Conservation (phyloP, 2,888 invertebrate genomes). For the Lithophane semibrunnea region DNA sequence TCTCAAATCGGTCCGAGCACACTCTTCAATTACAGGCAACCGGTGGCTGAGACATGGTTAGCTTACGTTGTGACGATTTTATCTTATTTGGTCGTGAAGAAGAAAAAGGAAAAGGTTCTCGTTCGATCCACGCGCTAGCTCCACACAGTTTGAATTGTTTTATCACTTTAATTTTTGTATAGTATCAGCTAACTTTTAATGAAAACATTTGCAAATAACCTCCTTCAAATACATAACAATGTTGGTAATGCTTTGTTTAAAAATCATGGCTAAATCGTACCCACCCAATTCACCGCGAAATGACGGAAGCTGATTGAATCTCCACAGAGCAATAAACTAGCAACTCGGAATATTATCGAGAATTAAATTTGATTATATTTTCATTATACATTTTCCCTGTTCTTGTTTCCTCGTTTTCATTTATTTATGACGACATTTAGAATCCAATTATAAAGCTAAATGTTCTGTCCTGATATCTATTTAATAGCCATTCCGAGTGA, state of each 20-base stretch:
- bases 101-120: background rate
- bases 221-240: background rate
- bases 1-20: conserved; percentile 20
- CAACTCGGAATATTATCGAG: conserved; percentile 36
- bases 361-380: conserved; percentile 41
- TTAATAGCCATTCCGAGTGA: conserved; percentile 11
- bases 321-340: conserved; percentile 29
- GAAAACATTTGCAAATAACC: background rate
- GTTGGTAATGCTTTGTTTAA: background rate
- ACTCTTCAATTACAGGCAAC: conserved; percentile 33
- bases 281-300: background rate
- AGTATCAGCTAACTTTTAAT: background rate
- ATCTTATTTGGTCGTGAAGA: conserved; percentile 1
- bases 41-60: conserved; percentile 19
- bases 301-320: conserved; percentile 16
- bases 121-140: too few species aligned
- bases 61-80: conserved; percentile 27
- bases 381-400: conserved; percentile 22
- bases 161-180: background rate
- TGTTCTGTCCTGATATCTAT: conserved; percentile 14
- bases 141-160: background rate
- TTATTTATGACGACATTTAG: conserved; percentile 38
- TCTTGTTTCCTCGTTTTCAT: conserved; percentile 16
- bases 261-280: background rate
- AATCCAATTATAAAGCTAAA: conserved; percentile 33